A percentile compares a stretch with the other conserved stretches of the same genome.
phyloP scores from a whole-genome alignment of 2,888 invertebrate species.

The Diarsia mendica region DNA sequence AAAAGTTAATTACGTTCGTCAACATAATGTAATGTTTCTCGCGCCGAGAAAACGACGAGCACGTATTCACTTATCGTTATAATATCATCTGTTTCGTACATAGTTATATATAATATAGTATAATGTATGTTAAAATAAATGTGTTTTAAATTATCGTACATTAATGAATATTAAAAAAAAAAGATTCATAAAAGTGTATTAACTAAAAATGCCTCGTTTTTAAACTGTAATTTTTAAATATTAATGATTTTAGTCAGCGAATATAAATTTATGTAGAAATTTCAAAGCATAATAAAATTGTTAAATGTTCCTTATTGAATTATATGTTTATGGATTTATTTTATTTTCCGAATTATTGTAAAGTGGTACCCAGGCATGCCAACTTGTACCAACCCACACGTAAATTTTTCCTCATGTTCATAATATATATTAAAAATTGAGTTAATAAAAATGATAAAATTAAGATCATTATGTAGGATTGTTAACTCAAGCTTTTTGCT shows the following conservation, averaged over 20 bases:
- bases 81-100: constrained; percentile 15
- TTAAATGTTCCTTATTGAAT: constrained; percentile 52
- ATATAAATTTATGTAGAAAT: constrained; percentile 38
- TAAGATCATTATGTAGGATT: background rate
- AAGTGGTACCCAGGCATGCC: constrained; percentile 12
- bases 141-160: constrained; percentile 44
- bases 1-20: constrained; percentile 21
- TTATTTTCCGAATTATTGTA: constrained; percentile 53
- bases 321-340: constrained; percentile 54
- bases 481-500: background rate
- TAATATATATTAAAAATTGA: background rate
- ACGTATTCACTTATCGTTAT: constrained; percentile 16
- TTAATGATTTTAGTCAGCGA: constrained; percentile 30
- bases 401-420: background rate
- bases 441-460: background rate
- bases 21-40: constrained; percentile 8
- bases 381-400: constrained; percentile 24
- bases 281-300: constrained; percentile 60
- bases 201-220: constrained; percentile 63
- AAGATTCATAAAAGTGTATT: constrained; percentile 47
- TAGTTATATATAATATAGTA: constrained; percentile 34
- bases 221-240: constrained; percentile 38
- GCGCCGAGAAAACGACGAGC: constrained; percentile 13
- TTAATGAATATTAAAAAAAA: constrained; percentile 11
- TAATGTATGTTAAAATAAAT: constrained; percentile 38